phyloP scores from a whole-genome alignment of 2,113 vertebrate genomes.

The Nematolebias whitei region DNA sequence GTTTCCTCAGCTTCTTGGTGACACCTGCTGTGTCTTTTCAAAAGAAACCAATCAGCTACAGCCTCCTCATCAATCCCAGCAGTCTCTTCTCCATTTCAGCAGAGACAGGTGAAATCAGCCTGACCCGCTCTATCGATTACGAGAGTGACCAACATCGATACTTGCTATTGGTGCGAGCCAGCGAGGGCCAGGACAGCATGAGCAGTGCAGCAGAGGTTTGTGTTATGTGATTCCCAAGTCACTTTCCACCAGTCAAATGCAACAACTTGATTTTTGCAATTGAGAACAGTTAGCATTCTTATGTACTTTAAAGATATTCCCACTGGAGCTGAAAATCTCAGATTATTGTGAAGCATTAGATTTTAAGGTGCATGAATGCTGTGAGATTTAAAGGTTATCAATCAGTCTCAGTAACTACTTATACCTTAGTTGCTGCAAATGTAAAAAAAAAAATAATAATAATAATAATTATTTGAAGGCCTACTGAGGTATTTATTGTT shows the following conservation, averaged over 20 bases:
- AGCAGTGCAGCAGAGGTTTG: slow-evolving; percentile 86
- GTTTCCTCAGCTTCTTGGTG: slow-evolving; percentile 81
- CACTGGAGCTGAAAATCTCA: not conserved
- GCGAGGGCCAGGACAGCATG: slow-evolving; percentile 80
- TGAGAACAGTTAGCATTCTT: not conserved
- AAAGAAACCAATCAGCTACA: slow-evolving; percentile 86
- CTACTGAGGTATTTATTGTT: too few species aligned
- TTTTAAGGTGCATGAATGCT: not conserved
- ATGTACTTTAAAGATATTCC: slow-evolving; percentile 3
- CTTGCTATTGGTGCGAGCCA: slow-evolving; percentile 83
- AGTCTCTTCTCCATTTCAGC: slow-evolving; percentile 84
- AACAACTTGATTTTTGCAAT: slow-evolving; percentile 1
- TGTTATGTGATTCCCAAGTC: slow-evolving; percentile 9
- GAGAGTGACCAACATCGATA: slow-evolving; percentile 86
- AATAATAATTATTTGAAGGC: too few species aligned
- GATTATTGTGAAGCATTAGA: not conserved
- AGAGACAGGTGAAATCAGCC: slow-evolving; percentile 81
- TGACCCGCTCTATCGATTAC: slow-evolving; percentile 85
- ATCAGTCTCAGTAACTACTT: slow-evolving; percentile 1
- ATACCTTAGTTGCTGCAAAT: not conserved
- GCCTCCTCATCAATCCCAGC: slow-evolving; percentile 86
- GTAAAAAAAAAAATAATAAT: too few species aligned
- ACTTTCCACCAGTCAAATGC: not conserved
- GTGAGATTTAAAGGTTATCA: not conserved
- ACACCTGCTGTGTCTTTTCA: slow-evolving; percentile 87